Evolutionary conservation across 2,888 invertebrate genomes (phyloP).

Genomic region (Sepioteuthis lessoniana): DNA sequence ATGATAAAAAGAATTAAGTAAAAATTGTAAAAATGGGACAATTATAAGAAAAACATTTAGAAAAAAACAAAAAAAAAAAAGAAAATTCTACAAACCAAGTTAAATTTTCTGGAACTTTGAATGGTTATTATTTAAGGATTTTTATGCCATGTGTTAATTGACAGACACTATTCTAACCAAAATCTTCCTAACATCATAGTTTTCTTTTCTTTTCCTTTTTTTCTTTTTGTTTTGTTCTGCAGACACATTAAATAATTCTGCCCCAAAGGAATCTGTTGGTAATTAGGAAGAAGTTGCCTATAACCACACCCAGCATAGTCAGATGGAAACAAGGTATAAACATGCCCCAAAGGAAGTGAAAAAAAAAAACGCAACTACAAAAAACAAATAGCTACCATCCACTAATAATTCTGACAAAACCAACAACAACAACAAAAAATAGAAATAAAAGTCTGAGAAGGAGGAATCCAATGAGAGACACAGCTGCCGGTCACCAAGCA

Average conservation of each 20-base stretch:
- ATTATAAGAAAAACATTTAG: too few species aligned
- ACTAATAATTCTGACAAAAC: background rate
- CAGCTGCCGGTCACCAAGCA: background rate
- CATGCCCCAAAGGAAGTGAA: background rate
- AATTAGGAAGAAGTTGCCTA: background rate
- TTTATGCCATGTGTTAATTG: background rate
- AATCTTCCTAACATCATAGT: too few species aligned
- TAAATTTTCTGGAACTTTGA: too few species aligned
- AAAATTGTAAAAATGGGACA: too few species aligned
- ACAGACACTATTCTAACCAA: background rate
- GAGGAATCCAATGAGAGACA: background rate
- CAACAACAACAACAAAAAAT: too few species aligned
- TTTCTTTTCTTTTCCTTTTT: background rate
- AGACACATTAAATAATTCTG: background rate
- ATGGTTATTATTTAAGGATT: too few species aligned
- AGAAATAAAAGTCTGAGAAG: background rate
- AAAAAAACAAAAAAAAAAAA: too few species aligned
- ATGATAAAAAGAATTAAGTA: too few species aligned
- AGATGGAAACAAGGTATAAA: slow-evolving; percentile 2
- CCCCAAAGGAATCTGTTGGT: background rate
- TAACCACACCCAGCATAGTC: slow-evolving; percentile 4
- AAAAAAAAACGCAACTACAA: background rate
- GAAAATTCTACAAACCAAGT: too few species aligned
- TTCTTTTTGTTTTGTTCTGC: background rate
- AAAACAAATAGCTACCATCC: background rate